Conservation (phyloP, 2,888 invertebrate species). For the Agrypnus murinus region DNA sequence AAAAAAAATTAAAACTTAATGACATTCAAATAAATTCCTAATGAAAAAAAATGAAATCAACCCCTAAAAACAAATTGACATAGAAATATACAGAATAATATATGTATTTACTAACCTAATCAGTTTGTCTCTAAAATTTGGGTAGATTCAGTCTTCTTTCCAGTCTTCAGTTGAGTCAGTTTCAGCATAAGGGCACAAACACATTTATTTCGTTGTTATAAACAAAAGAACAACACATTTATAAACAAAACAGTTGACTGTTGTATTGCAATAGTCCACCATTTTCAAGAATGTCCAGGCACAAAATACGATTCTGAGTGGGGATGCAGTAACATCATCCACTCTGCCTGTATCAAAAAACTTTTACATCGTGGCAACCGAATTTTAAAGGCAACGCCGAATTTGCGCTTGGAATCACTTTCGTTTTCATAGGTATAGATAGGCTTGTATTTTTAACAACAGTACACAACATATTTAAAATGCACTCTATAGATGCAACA, state of each 20-base stretch:
- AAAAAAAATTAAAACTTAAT: too few species aligned
- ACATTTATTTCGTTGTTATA: slow-evolving; percentile 48
- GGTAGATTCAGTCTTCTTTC: slow-evolving; percentile 48
- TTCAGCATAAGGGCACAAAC: slow-evolving; percentile 42
- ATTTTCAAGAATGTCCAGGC: slow-evolving; percentile 39
- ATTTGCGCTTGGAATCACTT: slow-evolving; percentile 36
- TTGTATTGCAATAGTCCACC: slow-evolving; percentile 40
- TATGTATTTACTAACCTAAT: slow-evolving; percentile 41
- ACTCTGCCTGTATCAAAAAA: slow-evolving; percentile 41
- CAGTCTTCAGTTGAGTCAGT: slow-evolving; percentile 45
- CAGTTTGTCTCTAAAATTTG: slow-evolving; percentile 23
- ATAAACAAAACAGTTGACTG: slow-evolving; percentile 46
- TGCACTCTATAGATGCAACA: slow-evolving; percentile 6
- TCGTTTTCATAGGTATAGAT: slow-evolving; percentile 40
- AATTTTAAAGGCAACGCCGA: slow-evolving; percentile 21
- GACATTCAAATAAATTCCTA: too few species aligned
- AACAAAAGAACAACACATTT: slow-evolving; percentile 41
- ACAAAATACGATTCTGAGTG: slow-evolving; percentile 36
- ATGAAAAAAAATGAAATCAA: too few species aligned
- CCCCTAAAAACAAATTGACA: too few species aligned
- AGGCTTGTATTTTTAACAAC: slow-evolving; percentile 33
- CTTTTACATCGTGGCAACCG: slow-evolving; percentile 33
- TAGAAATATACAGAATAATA: too few species aligned
- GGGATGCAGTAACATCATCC: slow-evolving; percentile 38
- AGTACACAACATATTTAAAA: slow-evolving; percentile 16